A percentile compares a stretch with the other conserved stretches of the same genome.
phyloP scores from a whole-genome alignment of 2,113 vertebrate species.

The Neodon shergylaensis region DNA sequence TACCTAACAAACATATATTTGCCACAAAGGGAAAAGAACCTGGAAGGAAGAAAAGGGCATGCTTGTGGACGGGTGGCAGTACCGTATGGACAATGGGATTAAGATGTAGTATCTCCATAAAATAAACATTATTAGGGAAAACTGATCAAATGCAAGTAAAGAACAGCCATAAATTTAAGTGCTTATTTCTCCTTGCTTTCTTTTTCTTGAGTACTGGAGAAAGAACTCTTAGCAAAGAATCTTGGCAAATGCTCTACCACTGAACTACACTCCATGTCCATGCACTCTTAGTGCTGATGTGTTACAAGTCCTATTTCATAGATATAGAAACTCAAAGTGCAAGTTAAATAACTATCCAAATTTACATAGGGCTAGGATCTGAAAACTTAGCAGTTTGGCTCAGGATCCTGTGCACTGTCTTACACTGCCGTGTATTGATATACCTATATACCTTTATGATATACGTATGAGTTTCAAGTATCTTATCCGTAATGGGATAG shows the following conservation, averaged over 20 bases:
- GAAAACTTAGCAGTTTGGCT: background rate
- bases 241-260: background rate
- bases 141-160: slow-evolving; percentile 22
- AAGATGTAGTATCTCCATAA: background rate
- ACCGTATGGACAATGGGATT: background rate
- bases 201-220: too few species aligned
- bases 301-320: background rate
- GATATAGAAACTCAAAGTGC: background rate
- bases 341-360: background rate
- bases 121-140: background rate
- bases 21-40: slow-evolving; percentile 24
- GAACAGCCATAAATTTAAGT: background rate
- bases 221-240: background rate
- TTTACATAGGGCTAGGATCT: background rate
- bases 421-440: background rate
- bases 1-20: slow-evolving; percentile 30
- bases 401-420: background rate
- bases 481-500: background rate
- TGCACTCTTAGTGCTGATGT: background rate
- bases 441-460: background rate
- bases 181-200: background rate
- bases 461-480: background rate
- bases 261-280: background rate
- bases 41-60: background rate
- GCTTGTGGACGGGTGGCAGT: background rate